Conservation (phyloP, 2,113 vertebrate species). For the Cynocephalus volans region DNA sequence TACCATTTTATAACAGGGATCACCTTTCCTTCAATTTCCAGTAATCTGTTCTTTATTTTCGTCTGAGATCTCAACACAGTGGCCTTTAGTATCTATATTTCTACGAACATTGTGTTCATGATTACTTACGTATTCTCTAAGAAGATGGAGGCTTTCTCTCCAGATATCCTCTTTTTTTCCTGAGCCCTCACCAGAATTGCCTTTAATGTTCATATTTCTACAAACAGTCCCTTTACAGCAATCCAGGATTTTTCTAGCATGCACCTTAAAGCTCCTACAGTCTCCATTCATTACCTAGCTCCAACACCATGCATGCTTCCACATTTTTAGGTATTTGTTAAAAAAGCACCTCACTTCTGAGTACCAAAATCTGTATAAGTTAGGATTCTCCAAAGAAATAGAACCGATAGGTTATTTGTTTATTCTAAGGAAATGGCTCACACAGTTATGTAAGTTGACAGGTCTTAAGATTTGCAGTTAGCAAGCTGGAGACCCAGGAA, state of each 20-base stretch:
- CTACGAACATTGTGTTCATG: neutral
- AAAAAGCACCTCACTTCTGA: neutral
- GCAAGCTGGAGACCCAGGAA: neutral
- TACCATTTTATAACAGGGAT: neutral
- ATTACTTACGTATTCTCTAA: neutral
- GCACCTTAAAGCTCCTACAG: neutral
- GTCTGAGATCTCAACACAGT: neutral
- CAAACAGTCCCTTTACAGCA: neutral
- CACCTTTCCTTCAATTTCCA: neutral
- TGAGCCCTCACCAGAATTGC: neutral
- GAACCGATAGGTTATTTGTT: neutral
- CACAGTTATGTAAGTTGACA: neutral
- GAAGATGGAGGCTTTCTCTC: neutral
- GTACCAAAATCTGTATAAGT: slow-evolving; percentile 1
- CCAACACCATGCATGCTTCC: neutral
- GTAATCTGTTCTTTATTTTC: neutral
- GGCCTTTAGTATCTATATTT: slow-evolving; percentile 10
- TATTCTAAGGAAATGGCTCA: neutral
- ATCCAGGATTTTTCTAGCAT: neutral
- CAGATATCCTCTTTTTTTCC: neutral
- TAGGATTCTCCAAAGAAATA: neutral
- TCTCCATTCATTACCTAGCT: neutral
- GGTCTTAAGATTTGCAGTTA: neutral
- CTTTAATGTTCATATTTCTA: neutral
- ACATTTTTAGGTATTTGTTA: slow-evolving; percentile 1